Evolutionary conservation across 2,113 vertebrate species (phyloP).

Genomic region (Antechinus flavipes): DNA sequence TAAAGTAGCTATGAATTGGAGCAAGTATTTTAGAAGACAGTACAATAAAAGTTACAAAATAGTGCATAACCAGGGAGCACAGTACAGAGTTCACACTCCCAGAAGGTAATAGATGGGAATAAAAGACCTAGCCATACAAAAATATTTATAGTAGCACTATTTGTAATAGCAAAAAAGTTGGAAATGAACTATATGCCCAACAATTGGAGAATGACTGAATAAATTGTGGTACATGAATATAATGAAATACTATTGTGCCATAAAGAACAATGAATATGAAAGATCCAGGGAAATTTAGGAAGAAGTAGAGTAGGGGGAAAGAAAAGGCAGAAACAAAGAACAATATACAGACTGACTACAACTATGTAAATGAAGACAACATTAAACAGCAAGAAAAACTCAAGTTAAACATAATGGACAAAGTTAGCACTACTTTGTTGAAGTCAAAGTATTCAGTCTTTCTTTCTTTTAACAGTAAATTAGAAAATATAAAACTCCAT

Average conservation of each 20-base stretch:
- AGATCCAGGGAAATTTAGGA: neutral
- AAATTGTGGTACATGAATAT: neutral
- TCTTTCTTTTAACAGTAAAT: neutral
- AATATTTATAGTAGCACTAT: neutral
- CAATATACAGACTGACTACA: neutral
- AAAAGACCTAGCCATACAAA: neutral
- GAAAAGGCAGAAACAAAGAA: neutral
- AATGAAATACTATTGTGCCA: neutral
- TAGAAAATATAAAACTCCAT: neutral
- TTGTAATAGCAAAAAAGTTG: neutral
- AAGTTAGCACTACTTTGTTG: neutral
- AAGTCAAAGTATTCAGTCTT: neutral
- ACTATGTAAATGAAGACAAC: neutral
- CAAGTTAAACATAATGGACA: neutral
- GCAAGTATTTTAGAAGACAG: neutral
- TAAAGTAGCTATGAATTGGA: neutral
- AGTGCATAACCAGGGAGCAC: neutral
- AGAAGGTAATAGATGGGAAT: neutral
- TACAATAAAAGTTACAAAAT: constrained; percentile 7
- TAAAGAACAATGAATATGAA: constrained; percentile 1
- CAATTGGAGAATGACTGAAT: neutral
- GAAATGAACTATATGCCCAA: neutral
- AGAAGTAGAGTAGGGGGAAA: neutral
- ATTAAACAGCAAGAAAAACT: constrained; percentile 4
- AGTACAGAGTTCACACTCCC: neutral